Evolutionary conservation across 2,113 vertebrate genomes (phyloP).

Genomic region (Oryzias woworae): DNA sequence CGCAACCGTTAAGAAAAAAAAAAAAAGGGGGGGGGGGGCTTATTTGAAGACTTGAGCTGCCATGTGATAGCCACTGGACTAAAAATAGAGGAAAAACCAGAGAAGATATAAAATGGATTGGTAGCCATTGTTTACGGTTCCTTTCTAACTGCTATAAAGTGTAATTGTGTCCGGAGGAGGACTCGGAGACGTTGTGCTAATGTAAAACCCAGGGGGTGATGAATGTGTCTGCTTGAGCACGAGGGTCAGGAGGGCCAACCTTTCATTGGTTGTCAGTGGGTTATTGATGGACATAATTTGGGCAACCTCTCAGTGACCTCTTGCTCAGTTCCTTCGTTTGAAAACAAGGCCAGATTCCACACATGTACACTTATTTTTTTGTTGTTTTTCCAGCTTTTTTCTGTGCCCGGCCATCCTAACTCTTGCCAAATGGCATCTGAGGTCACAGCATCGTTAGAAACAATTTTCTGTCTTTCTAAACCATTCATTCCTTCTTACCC

Average conservation of each 20-base stretch:
- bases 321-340: conserved; percentile 37
- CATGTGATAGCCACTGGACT: conserved; percentile 60
- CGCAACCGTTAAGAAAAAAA: conserved; percentile 56
- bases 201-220: conserved; percentile 57
- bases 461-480: conserved; percentile 14
- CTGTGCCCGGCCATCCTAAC: too few relatives aligned
- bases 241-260: conserved; percentile 58
- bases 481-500: conserved; percentile 25
- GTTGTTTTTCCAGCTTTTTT: not conserved
- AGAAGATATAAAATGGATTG: conserved; percentile 20
- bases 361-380: conserved; percentile 18
- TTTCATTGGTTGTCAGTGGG: conserved; percentile 64
- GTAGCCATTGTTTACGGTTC: conserved; percentile 59
- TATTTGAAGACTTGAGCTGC: conserved; percentile 48
- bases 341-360: conserved; percentile 9
- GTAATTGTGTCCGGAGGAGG: conserved; percentile 50
- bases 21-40: conserved; percentile 6
- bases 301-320: conserved; percentile 63
- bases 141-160: conserved; percentile 37
- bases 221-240: conserved; percentile 67
- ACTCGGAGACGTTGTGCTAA: conserved; percentile 47
- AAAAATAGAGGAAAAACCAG: conserved; percentile 38
- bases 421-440: conserved; percentile 29
- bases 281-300: conserved; percentile 64
- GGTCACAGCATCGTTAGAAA: conserved; percentile 10